Evolutionary conservation across 2,888 invertebrate species (phyloP), one percentile per base, ranked within the genome.

Genomic region (Sesia apiformis): DNA sequence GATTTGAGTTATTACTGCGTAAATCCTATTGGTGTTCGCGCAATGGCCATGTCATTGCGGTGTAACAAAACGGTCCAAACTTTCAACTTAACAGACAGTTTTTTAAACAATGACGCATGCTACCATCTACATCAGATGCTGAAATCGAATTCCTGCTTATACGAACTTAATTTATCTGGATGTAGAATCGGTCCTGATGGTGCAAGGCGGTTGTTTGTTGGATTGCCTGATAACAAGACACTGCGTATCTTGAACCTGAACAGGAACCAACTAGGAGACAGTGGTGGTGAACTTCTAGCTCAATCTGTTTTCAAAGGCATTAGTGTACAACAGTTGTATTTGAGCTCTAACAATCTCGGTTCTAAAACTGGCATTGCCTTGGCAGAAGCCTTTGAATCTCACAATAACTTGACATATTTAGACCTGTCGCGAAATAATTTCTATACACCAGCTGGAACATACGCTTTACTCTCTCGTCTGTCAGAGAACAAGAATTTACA

Each of bases 41-140:
- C 85, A 0, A 86, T 87, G 78, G 66, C 74, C 3, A 59, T 67
- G 40, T 84, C 84, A 38, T 60, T 88, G 23, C 61, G 63, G 49
- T 63, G 66, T 43, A 88, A 88, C 59, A 74, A 58, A 59, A 59
- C 50, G 4, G 86, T 87, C 0, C 72, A 64, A 51, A 55, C 55
- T 3, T 57, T 87, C 0, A 66, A 77, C 55, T 66, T 87, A 5
- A 78, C 78, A 4, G 82, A 79, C 55, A 87, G 77, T 63, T 84
- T 78, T 58, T 67, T 87, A 3, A 74, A 63, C 42, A 56, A 65
- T 23, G 86, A 87, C 54, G 74, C 81, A 3, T 82, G 81, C 49
- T 82, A 64, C 55, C 86, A 87, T 69, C 65, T 87, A 54, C 74
- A 82, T 3, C 70, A 76, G 49, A 74, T 86, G 80, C 61, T 86